A percentile compares a stretch with the other conserved stretches of the same genome.
phyloP scores from a whole-genome alignment of 2,888 invertebrate species.

The Epiblema foenella region DNA sequence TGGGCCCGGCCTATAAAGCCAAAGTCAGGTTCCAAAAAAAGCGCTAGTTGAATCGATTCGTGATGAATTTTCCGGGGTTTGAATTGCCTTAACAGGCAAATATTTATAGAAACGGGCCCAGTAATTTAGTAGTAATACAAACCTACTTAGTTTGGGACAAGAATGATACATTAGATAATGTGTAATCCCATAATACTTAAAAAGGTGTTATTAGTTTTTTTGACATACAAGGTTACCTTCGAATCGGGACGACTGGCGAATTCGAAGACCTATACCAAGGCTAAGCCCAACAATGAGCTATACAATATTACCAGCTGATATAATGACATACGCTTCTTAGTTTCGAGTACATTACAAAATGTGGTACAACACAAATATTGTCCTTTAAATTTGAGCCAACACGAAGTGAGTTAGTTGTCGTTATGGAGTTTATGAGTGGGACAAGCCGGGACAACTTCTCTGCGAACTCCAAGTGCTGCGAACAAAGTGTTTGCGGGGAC shows the following conservation, averaged over 20 bases:
- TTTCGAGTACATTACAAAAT: not conserved
- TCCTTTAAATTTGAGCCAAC: conserved; percentile 58
- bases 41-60: no score
- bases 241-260: not conserved
- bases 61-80: no score
- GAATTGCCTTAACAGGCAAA: no score
- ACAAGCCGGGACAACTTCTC: conserved; percentile 65
- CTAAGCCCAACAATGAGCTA: no score
- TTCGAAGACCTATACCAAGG: no score
- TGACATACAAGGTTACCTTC: not conserved
- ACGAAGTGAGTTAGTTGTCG: conserved; percentile 73
- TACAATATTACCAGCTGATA: not conserved
- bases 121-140: no score
- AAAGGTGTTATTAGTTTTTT: no score
- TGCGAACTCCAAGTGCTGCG: conserved; percentile 70
- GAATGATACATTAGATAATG: no score
- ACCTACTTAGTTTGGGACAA: not conserved
- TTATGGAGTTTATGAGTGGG: conserved; percentile 70
- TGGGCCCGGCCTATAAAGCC: no score
- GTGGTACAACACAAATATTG: conserved; percentile 41
- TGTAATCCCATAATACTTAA: no score
- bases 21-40: no score
- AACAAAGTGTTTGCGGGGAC: conserved; percentile 72
- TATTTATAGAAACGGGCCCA: no score
- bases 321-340: not conserved